Conservation (phyloP, 2,888 invertebrate genomes). For the Rhopalosiphum nymphaeae region DNA sequence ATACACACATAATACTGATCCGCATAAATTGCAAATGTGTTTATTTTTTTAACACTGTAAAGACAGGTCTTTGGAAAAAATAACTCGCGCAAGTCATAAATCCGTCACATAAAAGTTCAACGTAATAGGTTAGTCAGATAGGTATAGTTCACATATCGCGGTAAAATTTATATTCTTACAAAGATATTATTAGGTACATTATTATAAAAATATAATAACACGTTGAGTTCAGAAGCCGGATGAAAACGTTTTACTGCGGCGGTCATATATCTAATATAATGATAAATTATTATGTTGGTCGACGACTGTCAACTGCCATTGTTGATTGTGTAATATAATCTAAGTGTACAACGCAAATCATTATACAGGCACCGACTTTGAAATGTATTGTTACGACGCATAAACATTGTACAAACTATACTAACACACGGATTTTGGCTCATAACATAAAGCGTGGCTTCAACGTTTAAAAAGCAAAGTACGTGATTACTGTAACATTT, state of each 20-base stretch:
- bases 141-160: background rate
- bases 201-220: background rate
- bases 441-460: background rate
- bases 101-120: background rate
- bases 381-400: background rate
- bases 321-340: conserved; percentile 12
- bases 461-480: background rate
- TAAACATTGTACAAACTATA: background rate
- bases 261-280: background rate
- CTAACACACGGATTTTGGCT: background rate
- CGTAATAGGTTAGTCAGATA: background rate
- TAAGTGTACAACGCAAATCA: background rate
- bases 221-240: conserved; percentile 17
- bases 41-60: background rate
- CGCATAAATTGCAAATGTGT: background rate
- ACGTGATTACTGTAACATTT: background rate
- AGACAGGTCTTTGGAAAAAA: background rate
- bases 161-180: background rate
- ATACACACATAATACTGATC: background rate
- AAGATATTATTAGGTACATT: background rate
- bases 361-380: background rate
- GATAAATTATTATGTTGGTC: background rate
- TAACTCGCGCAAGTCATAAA: background rate
- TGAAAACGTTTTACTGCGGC: background rate
- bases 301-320: conserved; percentile 34